A percentile compares a stretch with the other conserved stretches of the same genome.
Conservation (phyloP, 1,140 invertebrate species). For the Diplogasteroides magnus region DNA sequence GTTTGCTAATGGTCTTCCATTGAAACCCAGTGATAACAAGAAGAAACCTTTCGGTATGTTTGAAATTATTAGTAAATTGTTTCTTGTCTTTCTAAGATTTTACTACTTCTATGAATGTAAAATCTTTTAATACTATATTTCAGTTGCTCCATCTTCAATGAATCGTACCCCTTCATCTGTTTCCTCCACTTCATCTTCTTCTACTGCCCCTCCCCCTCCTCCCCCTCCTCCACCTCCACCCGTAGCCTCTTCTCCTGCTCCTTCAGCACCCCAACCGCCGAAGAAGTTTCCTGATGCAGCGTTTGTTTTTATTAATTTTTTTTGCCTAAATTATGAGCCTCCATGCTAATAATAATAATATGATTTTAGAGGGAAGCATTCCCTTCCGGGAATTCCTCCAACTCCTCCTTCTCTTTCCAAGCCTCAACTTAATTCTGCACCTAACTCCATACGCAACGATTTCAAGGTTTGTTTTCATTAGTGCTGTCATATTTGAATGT, state of each 20-base stretch:
- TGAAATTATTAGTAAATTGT: neutral
- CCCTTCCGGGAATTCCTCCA: neutral
- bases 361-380: neutral
- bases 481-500: neutral
- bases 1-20: conserved; percentile 2
- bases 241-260: neutral
- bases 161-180: neutral
- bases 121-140: neutral
- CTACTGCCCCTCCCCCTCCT: neutral
- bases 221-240: neutral
- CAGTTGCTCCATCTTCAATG: neutral
- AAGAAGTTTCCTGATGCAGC: neutral
- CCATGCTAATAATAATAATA: neutral
- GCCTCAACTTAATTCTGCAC: neutral
- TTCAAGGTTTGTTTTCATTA: neutral
- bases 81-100: neutral
- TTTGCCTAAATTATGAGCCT: too few species aligned
- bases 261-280: neutral
- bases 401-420: neutral
- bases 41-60: conserved; percentile 2
- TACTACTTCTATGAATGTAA: too few species aligned
- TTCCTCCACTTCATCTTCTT: neutral
- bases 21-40: conserved; percentile 8
- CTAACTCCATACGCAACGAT: neutral
- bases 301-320: neutral